Conservation (phyloP, 2,113 vertebrate species). For the Picathartes gymnocephalus region DNA sequence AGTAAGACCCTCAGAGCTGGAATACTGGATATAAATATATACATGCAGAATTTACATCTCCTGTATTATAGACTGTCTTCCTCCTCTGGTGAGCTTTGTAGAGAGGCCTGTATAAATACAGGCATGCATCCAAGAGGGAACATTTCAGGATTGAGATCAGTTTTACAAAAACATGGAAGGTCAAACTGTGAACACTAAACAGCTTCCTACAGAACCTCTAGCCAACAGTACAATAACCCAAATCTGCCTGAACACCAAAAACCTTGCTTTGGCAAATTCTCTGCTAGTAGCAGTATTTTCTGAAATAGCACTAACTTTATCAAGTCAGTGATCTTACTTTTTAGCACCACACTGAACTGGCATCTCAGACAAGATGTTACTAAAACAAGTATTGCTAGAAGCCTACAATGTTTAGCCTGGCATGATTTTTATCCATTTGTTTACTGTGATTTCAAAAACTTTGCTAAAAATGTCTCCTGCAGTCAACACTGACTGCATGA, state of each 20-base stretch:
- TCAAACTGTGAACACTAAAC: neutral
- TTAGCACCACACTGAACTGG: neutral
- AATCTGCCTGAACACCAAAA: neutral
- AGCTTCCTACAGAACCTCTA: neutral
- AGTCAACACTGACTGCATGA: neutral
- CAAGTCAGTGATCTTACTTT: neutral
- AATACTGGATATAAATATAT: neutral
- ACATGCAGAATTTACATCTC: neutral
- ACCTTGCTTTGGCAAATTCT: neutral
- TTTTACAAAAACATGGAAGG: neutral
- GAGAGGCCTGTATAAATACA: neutral
- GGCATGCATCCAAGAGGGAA: neutral
- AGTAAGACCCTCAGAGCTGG: neutral
- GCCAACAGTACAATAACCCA: neutral
- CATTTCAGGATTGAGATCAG: neutral
- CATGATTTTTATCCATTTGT: conserved; percentile 17
- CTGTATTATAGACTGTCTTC: neutral
- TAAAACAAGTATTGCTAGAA: conserved; percentile 27
- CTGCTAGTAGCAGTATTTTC: neutral
- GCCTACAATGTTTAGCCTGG: conserved; percentile 1
- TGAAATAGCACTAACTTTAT: conserved; percentile 6
- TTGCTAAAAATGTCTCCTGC: neutral
- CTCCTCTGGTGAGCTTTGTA: neutral
- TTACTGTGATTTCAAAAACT: conserved; percentile 3
- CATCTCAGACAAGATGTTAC: conserved; percentile 24